phyloP scores from a whole-genome alignment of 1,140 invertebrate genomes.

The Octopus bimaculoides region DNA sequence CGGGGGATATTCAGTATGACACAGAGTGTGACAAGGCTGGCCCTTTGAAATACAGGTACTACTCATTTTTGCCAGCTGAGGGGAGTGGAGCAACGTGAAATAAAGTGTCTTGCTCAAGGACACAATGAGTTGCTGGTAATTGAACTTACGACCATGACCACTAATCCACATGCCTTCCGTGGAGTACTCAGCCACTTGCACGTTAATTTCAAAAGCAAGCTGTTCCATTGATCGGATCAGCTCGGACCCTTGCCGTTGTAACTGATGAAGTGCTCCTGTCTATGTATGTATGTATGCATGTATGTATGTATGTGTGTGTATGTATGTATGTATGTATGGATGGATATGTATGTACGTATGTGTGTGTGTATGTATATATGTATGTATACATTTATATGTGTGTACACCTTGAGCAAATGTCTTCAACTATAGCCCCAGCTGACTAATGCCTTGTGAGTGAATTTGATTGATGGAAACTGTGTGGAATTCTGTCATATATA shows the following conservation, averaged over 20 bases:
- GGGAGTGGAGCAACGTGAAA: too few species aligned
- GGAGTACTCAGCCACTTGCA: background rate
- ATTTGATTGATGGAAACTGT: too few species aligned
- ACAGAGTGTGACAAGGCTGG: too few species aligned
- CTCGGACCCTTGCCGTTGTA: background rate
- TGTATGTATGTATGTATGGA: background rate
- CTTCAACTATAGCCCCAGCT: background rate
- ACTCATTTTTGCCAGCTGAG: too few species aligned
- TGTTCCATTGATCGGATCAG: background rate
- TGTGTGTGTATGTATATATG: background rate
- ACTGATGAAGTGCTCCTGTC: background rate
- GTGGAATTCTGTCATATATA: background rate
- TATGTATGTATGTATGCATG: background rate
- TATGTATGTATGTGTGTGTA: background rate
- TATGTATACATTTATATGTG: background rate
- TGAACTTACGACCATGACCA: background rate
- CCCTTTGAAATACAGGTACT: too few species aligned
- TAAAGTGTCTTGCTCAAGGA: too few species aligned
- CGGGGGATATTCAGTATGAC: too few species aligned
- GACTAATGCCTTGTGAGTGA: too few species aligned
- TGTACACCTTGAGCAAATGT: background rate
- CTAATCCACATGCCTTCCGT: background rate
- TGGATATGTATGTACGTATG: background rate
- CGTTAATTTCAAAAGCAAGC: background rate
- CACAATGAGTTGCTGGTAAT: too few species aligned